phyloP scores from a whole-genome alignment of 1,140 invertebrate genomes.

The Eubasilissa regina region DNA sequence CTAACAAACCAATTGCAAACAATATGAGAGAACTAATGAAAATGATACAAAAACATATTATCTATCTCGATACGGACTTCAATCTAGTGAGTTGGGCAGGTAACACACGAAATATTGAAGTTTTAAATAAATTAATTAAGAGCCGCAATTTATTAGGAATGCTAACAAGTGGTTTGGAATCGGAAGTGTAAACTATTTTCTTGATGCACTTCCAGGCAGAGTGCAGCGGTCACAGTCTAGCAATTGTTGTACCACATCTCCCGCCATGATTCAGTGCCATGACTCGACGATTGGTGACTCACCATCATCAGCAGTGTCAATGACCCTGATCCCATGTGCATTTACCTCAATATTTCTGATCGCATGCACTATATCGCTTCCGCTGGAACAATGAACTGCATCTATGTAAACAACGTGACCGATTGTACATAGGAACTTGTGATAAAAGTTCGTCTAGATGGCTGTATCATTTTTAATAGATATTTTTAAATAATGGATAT shows the following conservation, averaged over 20 bases:
- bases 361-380: background rate
- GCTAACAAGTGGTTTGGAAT: background rate
- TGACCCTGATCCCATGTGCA: conserved; percentile 17
- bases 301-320: background rate
- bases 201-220: conserved; percentile 17
- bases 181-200: background rate
- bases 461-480: no score
- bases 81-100: no score
- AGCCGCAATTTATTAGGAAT: no score
- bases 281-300: conserved; percentile 29
- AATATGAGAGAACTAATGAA: no score
- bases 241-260: conserved; percentile 29
- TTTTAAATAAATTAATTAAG: no score
- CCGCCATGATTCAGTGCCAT: conserved; percentile 20
- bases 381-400: conserved; percentile 7
- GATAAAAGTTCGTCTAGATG: no score
- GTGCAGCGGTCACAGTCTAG: conserved; percentile 28
- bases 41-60: no score
- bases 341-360: background rate
- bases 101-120: no score
- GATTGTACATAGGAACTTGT: no score
- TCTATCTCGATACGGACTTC: no score
- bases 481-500: no score
- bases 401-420: background rate
- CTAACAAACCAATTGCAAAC: no score